Evolutionary conservation across 2,113 vertebrate genomes (phyloP).

Genomic region (Stegostoma tigrinum): DNA sequence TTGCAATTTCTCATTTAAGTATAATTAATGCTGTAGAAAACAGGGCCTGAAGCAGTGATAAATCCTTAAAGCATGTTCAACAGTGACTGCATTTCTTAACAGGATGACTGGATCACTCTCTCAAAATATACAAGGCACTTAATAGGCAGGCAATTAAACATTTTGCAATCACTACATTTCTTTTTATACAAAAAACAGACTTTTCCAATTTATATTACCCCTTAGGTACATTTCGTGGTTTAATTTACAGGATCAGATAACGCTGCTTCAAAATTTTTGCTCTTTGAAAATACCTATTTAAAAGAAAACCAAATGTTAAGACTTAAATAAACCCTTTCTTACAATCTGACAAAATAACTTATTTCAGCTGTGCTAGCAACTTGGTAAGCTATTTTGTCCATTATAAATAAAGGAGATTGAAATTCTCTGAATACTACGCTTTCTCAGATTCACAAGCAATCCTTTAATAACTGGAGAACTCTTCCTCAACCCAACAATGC

Average conservation of each 20-base stretch:
- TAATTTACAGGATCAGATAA: background rate
- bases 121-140: background rate
- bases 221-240: background rate
- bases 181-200: background rate
- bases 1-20: no score
- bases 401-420: no score
- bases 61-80: background rate
- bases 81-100: background rate
- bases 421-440: no score
- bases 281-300: no score
- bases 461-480: no score
- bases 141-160: background rate
- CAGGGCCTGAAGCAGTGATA: background rate
- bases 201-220: background rate
- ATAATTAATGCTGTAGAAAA: background rate
- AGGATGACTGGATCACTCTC: background rate
- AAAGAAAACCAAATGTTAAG: no score
- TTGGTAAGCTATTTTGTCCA: no score
- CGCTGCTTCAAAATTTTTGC: background rate
- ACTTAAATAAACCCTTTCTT: no score
- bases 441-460: no score
- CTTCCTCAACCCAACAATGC: no score
- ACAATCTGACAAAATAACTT: no score
- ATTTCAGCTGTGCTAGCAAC: no score
- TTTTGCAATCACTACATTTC: background rate